Percentiles rank a stretch among this genome's conserved stretches.
Conservation (phyloP, 1,140 invertebrate genomes). For the Drosophila rhopaloa region DNA sequence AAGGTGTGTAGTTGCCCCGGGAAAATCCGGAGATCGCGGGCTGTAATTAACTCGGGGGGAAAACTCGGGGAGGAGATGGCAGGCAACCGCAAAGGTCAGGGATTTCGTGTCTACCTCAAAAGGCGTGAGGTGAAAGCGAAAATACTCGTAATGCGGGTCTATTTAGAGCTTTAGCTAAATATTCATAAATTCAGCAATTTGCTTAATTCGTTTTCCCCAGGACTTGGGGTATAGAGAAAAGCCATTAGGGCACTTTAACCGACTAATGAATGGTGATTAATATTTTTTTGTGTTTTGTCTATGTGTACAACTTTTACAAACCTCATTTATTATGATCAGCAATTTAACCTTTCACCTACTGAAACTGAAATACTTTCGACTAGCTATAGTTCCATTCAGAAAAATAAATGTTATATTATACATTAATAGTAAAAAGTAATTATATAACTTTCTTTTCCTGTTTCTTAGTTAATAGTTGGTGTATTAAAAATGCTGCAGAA, state of each 20-base stretch:
- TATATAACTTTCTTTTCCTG: too few species aligned
- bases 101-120: slow-evolving; percentile 57
- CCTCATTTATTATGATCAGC: slow-evolving; percentile 7
- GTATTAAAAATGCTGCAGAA: too few species aligned
- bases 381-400: not conserved
- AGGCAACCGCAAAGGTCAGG: slow-evolving; percentile 74
- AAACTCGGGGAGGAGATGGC: not conserved
- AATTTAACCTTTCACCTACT: not conserved
- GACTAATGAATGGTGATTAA: slow-evolving; percentile 33
- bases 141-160: slow-evolving; percentile 28
- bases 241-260: slow-evolving; percentile 22
- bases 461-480: too few species aligned
- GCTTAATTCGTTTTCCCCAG: slow-evolving; percentile 36
- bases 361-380: not conserved
- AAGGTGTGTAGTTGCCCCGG: not conserved
- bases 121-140: slow-evolving; percentile 69
- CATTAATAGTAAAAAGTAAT: too few species aligned
- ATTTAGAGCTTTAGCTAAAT: slow-evolving; percentile 24
- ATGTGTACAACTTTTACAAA: not conserved
- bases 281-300: slow-evolving; percentile 3
- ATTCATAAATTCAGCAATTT: slow-evolving; percentile 55
- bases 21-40: slow-evolving; percentile 30
- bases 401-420: not conserved
- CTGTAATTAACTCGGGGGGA: slow-evolving; percentile 67
- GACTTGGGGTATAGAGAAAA: slow-evolving; percentile 11